Conservation (phyloP, 2,888 invertebrate genomes). For the Catocala sponsa region DNA sequence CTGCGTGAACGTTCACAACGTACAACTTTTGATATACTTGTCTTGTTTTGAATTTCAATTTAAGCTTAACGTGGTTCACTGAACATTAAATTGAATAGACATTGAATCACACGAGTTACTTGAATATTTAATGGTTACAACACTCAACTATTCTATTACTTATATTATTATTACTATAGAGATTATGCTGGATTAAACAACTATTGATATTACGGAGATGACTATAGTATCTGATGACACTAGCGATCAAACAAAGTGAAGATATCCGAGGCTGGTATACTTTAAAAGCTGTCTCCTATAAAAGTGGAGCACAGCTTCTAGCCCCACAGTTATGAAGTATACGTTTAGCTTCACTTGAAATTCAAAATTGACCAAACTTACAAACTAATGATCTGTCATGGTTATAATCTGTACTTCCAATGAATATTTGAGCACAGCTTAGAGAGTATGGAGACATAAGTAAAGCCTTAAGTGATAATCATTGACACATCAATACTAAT, state of each 20-base stretch:
- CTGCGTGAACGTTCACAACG: conserved; percentile 41
- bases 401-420: conserved; percentile 53
- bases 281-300: no score
- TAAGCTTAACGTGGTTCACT: neutral
- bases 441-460: conserved; percentile 37
- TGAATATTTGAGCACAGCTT: conserved; percentile 60
- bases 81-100: neutral
- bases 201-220: no score
- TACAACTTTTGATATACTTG: conserved; percentile 27
- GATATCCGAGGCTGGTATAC: no score
- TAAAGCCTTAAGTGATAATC: neutral
- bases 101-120: no score
- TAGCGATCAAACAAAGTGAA: no score
- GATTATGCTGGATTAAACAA: no score
- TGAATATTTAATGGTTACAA: neutral
- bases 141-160: neutral
- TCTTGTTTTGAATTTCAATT: conserved; percentile 34
- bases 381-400: conserved; percentile 58
- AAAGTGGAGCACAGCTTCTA: no score
- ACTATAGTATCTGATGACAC: no score
- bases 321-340: no score
- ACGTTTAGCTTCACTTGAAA: conserved; percentile 21
- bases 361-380: conserved; percentile 46
- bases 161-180: no score
- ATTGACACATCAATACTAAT: conserved; percentile 12